Evolutionary conservation across 2,888 invertebrate genomes (phyloP).

Genomic region (Drosophila buzzatii): DNA sequence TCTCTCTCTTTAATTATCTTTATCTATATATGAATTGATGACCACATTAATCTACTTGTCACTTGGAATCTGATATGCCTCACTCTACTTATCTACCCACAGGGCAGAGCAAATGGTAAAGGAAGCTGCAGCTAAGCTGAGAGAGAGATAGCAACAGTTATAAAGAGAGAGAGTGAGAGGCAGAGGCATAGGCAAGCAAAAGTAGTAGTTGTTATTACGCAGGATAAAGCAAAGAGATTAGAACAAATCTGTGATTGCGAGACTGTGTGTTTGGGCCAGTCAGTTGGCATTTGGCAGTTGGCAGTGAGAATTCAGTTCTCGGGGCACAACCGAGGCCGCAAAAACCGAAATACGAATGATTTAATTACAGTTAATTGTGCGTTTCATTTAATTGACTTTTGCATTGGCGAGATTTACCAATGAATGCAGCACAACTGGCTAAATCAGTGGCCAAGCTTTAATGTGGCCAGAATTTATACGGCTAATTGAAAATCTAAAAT

Average conservation of each 20-base stretch:
- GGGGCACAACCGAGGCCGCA: background rate
- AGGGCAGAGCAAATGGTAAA: conserved; percentile 22
- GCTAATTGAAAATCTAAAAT: conserved; percentile 13
- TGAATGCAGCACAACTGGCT: background rate
- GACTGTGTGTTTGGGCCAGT: conserved; percentile 27
- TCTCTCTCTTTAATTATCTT: too few species aligned
- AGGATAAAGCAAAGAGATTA: conserved; percentile 69
- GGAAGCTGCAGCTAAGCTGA: conserved; percentile 14
- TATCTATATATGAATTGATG: background rate
- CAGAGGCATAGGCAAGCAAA: conserved; percentile 18
- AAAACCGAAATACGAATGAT: conserved; percentile 16
- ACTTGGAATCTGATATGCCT: background rate
- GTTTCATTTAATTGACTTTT: conserved; percentile 33
- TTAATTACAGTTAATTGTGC: conserved; percentile 34
- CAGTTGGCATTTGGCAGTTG: conserved; percentile 4
- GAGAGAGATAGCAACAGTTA: background rate
- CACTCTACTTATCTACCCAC: background rate
- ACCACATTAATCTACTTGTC: background rate
- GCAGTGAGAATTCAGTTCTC: conserved; percentile 2
- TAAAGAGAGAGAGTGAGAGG: background rate
- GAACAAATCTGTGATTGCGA: conserved; percentile 52
- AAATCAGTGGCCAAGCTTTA: conserved; percentile 11
- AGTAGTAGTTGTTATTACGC: conserved; percentile 72
- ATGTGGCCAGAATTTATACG: conserved; percentile 1
- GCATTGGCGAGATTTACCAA: conserved; percentile 9